phyloP scores from a whole-genome alignment of 2,888 invertebrate genomes.

The Drosophila greeni region DNA sequence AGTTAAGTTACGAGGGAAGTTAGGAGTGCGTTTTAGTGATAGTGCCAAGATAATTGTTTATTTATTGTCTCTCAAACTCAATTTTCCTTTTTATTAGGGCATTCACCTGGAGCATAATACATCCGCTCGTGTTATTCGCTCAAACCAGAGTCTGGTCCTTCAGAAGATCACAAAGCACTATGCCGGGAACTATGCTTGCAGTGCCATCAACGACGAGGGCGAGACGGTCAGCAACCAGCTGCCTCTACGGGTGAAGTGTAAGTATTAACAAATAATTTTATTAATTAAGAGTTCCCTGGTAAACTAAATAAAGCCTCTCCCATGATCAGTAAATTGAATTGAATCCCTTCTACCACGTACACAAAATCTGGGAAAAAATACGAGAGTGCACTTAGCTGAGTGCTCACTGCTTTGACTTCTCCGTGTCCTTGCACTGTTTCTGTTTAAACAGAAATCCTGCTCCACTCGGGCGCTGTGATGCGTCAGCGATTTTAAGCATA shows the following conservation, averaged over 20 bases:
- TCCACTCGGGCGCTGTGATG: conserved; percentile 24
- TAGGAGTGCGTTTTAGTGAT: too few relatives aligned
- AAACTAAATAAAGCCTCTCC: background rate
- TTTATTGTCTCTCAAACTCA: background rate
- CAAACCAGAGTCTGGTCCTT: conserved; percentile 94
- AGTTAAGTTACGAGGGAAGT: background rate
- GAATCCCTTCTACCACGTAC: background rate
- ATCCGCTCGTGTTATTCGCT: conserved; percentile 91
- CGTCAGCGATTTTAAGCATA: conserved; percentile 50
- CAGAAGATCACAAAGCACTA: conserved; percentile 92
- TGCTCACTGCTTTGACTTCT: conserved; percentile 4
- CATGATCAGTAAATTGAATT: background rate
- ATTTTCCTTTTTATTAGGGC: conserved; percentile 81
- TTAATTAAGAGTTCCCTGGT: background rate
- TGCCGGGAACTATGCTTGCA: conserved; percentile 92
- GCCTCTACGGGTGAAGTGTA: conserved; percentile 91
- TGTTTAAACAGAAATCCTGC: conserved; percentile 21
- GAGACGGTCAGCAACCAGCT: conserved; percentile 93
- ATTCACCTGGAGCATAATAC: conserved; percentile 90
- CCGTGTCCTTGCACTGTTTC: conserved; percentile 1
- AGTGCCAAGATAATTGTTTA: background rate
- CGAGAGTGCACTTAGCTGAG: background rate
- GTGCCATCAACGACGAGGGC: conserved; percentile 91
- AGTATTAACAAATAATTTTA: conserved; percentile 79
- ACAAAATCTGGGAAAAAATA: background rate